Evolutionary conservation across 2,888 invertebrate species (phyloP).

Genomic region (Agrochola lychnidis): DNA sequence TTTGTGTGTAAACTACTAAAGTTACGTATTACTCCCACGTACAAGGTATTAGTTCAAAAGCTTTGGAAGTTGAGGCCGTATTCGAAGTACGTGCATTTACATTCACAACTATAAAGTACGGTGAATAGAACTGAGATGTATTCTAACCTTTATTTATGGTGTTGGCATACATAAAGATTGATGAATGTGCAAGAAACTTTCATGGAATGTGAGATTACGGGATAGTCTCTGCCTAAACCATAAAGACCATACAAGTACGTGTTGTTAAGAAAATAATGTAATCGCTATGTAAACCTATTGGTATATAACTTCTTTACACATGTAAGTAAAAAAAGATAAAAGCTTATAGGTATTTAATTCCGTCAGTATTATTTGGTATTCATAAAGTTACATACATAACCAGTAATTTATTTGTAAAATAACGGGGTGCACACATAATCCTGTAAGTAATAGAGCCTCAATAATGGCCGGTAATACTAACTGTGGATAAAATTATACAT

Average conservation of each 20-base stretch:
- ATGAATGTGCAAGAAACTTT: constrained; percentile 59
- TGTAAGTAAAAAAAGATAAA: constrained; percentile 15
- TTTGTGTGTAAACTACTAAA: constrained; percentile 79
- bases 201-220: constrained; percentile 56
- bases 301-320: background rate
- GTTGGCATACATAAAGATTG: constrained; percentile 59
- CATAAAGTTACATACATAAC: constrained; percentile 19
- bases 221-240: constrained; percentile 17
- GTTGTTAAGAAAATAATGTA: constrained; percentile 30
- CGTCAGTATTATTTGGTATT: constrained; percentile 8
- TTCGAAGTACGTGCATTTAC: constrained; percentile 66
- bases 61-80: constrained; percentile 64
- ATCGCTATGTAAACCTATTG: constrained; percentile 21
- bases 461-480: constrained; percentile 48
- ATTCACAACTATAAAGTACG: constrained; percentile 63
- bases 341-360: background rate
- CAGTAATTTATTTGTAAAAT: constrained; percentile 51
- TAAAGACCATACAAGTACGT: constrained; percentile 14
- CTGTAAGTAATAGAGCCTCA: constrained; percentile 6
- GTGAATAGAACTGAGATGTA: constrained; percentile 65
- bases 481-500: constrained; percentile 58
- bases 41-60: constrained; percentile 58
- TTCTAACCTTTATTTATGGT: constrained; percentile 62
- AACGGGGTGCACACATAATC: constrained; percentile 38
- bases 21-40: constrained; percentile 81